Conservation (phyloP, 37 sponge, comb jelly and placozoan genomes). For the Geodia barretti region DNA sequence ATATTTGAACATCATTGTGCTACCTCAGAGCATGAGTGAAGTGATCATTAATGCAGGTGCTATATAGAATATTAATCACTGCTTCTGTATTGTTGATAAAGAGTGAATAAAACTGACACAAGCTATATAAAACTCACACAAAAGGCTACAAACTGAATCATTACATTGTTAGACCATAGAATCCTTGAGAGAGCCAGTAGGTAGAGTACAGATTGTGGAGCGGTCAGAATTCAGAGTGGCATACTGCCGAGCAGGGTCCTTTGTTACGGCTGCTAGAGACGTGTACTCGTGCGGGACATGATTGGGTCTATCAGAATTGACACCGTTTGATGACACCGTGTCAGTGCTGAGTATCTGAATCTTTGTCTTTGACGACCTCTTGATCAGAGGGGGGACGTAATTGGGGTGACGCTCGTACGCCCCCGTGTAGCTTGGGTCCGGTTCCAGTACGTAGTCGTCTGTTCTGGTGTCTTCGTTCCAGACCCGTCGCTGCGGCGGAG, state of each 20-base stretch:
- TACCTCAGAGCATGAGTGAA: too few species aligned
- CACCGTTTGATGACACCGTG: not conserved
- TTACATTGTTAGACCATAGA: too few species aligned
- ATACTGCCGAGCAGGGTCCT: slow-evolving; percentile 21
- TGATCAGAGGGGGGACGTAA: slow-evolving; percentile 3
- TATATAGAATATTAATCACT: too few species aligned
- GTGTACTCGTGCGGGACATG: slow-evolving; percentile 21
- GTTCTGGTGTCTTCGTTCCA: not conserved
- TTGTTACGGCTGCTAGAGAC: not conserved
- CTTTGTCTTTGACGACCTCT: not conserved
- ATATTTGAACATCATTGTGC: too few species aligned
- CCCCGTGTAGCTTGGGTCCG: slow-evolving; percentile 34
- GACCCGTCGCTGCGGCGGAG: slow-evolving; percentile 9
- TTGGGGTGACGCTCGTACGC: slow-evolving; percentile 8
- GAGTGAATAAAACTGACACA: too few species aligned
- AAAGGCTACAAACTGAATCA: too few species aligned
- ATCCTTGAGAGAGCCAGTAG: too few species aligned
- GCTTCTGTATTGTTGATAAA: too few species aligned
- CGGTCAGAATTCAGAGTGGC: slow-evolving; percentile 8
- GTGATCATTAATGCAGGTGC: too few species aligned
- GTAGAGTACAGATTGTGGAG: not conserved
- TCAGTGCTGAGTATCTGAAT: not conserved
- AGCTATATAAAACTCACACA: too few species aligned
- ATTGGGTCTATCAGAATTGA: not conserved
- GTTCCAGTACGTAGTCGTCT: slow-evolving; percentile 1